Conservation (phyloP, 2,113 vertebrate species). For the Sylvia atricapilla region DNA sequence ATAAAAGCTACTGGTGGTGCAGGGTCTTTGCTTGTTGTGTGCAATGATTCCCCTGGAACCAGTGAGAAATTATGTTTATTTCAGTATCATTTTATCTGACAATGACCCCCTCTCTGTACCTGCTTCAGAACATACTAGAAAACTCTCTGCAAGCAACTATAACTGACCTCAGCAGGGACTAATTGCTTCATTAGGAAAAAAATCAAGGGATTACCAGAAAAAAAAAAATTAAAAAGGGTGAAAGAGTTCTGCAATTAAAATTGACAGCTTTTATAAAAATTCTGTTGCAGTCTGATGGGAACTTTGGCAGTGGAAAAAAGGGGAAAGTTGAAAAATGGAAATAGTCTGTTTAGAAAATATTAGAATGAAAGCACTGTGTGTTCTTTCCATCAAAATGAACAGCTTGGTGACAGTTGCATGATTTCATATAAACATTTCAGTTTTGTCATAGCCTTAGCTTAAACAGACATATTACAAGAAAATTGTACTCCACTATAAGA, state of each 20-base stretch:
- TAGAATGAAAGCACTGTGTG: background rate
- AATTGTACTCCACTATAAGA: background rate
- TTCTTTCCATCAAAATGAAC: conserved; percentile 12
- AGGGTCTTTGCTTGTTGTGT: background rate
- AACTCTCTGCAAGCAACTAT: background rate
- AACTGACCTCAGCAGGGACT: background rate
- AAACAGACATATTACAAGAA: background rate
- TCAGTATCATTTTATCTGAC: background rate
- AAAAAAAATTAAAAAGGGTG: background rate
- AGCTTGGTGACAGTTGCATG: conserved; percentile 16
- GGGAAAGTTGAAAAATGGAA: background rate
- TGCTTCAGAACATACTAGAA: background rate
- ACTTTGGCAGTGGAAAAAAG: background rate
- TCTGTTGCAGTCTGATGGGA: background rate
- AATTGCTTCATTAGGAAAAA: conserved; percentile 20
- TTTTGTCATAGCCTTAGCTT: background rate
- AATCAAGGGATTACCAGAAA: background rate
- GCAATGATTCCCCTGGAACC: background rate
- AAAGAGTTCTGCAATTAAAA: background rate
- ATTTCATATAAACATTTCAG: conserved; percentile 10
- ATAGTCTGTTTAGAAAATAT: background rate
- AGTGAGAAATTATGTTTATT: background rate
- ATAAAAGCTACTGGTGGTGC: background rate
- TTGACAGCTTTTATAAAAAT: background rate
- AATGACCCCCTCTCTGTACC: background rate